phyloP scores from a whole-genome alignment of 2,113 vertebrate genomes.

The Gallinago undulata region DNA sequence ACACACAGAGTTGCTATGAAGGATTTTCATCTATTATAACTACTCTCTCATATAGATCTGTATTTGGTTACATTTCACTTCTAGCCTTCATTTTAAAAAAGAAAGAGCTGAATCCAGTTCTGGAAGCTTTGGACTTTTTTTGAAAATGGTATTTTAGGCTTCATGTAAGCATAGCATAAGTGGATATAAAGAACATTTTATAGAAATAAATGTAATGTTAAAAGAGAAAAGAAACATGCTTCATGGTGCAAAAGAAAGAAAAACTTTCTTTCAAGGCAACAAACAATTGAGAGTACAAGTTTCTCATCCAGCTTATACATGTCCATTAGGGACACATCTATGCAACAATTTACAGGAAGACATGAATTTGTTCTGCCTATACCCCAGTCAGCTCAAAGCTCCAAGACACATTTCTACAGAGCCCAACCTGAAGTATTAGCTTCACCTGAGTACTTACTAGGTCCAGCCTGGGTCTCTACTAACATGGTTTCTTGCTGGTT shows the following conservation, averaged over 20 bases:
- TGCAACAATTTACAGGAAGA: not conserved
- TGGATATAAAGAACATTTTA: not conserved
- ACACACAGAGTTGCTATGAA: not conserved
- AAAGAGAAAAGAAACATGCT: not conserved
- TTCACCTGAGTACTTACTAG: not conserved
- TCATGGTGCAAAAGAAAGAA: not conserved
- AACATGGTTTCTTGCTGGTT: not conserved
- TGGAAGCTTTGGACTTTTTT: not conserved
- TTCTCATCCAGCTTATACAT: not conserved
- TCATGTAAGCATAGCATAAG: not conserved
- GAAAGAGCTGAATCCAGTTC: not conserved
- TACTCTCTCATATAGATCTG: not conserved
- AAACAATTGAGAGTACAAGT: not conserved
- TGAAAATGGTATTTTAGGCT: not conserved
- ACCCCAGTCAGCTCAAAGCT: not conserved
- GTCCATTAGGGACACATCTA: not conserved
- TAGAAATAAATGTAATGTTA: not conserved
- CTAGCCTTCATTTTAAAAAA: not conserved
- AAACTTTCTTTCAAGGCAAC: not conserved
- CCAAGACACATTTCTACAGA: fast-evolving
- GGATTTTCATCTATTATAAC: not conserved
- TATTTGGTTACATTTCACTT: not conserved
- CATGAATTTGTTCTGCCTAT: not conserved
- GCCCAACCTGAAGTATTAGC: not conserved
- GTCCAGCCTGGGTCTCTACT: fast-evolving